Conservation (phyloP, 2,888 invertebrate genomes). For the Lutraria lutraria region DNA sequence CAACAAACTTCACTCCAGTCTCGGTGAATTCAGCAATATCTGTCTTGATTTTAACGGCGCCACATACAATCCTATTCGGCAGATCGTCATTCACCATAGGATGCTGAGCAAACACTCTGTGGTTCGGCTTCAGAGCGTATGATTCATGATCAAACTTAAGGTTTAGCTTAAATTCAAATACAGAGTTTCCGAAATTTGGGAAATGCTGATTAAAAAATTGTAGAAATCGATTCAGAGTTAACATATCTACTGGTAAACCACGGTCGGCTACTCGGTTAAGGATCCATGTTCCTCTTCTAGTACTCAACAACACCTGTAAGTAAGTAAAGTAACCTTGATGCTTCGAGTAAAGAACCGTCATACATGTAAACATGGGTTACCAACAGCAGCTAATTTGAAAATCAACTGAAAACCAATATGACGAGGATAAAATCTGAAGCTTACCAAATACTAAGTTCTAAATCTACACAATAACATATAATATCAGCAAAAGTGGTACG, state of each 20-base stretch:
- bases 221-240: conserved; percentile 56
- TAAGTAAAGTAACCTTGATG: neutral
- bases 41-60: conserved; percentile 84
- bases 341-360: neutral
- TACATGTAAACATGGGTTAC: neutral
- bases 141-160: conserved; percentile 83
- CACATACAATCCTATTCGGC: conserved; percentile 86
- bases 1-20: conserved; percentile 82
- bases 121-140: conserved; percentile 86
- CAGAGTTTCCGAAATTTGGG: conserved; percentile 44
- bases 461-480: too few relatives aligned
- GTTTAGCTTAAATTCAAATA: conserved; percentile 72
- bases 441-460: too few relatives aligned
- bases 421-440: too few relatives aligned
- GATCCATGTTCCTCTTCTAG: conserved; percentile 87
- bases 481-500: too few relatives aligned
- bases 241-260: conserved; percentile 82
- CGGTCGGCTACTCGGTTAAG: conserved; percentile 82
- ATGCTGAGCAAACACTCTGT: conserved; percentile 79
- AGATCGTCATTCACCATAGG: conserved; percentile 87
- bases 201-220: neutral
- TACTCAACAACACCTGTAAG: conserved; percentile 86
- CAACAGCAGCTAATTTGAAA: neutral
- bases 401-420: too few relatives aligned
- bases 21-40: conserved; percentile 80